These are phyloP conservation scores for Cistogaster globosa DNA, from an alignment of 2,888 invertebrate genomes.

Conservation along the genomic window DNA sequence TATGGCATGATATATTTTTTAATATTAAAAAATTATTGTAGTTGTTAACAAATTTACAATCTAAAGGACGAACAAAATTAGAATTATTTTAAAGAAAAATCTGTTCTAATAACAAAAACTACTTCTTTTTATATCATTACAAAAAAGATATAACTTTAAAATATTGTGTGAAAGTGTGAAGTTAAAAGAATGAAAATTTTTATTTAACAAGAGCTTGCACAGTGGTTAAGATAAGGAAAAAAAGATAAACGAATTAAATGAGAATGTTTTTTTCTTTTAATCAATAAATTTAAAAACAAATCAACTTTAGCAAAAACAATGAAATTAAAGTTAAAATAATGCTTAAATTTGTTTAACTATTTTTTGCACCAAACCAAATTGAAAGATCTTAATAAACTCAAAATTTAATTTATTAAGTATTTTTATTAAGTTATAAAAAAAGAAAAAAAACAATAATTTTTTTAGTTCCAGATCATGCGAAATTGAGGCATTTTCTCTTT, in stretches of 20 bases:
- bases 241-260: background rate
- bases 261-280: no score
- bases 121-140: conserved; percentile 20
- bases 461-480: no score
- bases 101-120: conserved; percentile 40
- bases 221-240: background rate
- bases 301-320: no score
- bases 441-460: no score
- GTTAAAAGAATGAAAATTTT: background rate
- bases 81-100: conserved; percentile 1
- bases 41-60: conserved; percentile 39
- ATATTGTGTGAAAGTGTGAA: conserved; percentile 10
- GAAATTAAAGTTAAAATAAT: no score
- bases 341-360: no score
- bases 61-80: conserved; percentile 46
- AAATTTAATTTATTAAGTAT: no score
- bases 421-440: no score
- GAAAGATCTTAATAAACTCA: no score
- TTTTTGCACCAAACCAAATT: no score
- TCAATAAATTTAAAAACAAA: no score
- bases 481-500: no score
- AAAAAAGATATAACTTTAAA: conserved; percentile 37
- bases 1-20: background rate
- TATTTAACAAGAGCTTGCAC: conserved; percentile 28
- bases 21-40: conserved; percentile 5